Evolutionary conservation across 2,113 vertebrate genomes (phyloP), one percentile per base, ranked within the genome.

Genomic region (Spea bombifrons): DNA sequence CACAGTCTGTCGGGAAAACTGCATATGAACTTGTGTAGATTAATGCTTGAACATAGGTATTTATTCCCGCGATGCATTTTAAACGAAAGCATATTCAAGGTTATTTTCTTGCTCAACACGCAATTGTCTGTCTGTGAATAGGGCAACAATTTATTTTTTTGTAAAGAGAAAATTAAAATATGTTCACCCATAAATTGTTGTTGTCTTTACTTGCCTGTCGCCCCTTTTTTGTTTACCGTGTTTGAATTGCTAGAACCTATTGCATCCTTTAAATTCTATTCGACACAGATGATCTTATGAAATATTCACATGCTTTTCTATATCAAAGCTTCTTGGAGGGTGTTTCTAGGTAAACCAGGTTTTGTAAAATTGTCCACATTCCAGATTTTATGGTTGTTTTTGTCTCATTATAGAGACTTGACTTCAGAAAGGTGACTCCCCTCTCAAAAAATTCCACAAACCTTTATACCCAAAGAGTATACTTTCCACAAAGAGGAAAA

Each of bases 21-120:
- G 50, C 52, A 48, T 64, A 57, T 48, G 52, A 73, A 73, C 48
- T 53, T 57, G 49, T 73, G 71, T 67, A 73, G 70, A 80, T 67
- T 73, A 73, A 80, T 80, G 72, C 71, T 73, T 30, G 7, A 10
- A 12, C 16, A 5, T 46, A 57, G 45, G 50, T 80, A 66, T 80
- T 80, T 73, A 73, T 73, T 80, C 72, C 71, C 57, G 71, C 43
- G 43, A 73, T 73, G 65, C 50, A 66, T 73, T 73, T 73, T 15
- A 5, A n/a, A 44, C 59, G 64, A 73, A n/a, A 43, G 49, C 43
- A 67, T 15, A 67, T 73, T 80, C 70, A 80, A 80, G 77, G 77
- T 80, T 17, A 53, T 73, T 66, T n/a, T 80, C 52, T 67, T 67
- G 70, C 71, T 66, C 13, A 66, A 71, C 71, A 61, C 69, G 8